Conservation (phyloP, 2,797 vertebrate species). For the Falco berigora region DNA sequence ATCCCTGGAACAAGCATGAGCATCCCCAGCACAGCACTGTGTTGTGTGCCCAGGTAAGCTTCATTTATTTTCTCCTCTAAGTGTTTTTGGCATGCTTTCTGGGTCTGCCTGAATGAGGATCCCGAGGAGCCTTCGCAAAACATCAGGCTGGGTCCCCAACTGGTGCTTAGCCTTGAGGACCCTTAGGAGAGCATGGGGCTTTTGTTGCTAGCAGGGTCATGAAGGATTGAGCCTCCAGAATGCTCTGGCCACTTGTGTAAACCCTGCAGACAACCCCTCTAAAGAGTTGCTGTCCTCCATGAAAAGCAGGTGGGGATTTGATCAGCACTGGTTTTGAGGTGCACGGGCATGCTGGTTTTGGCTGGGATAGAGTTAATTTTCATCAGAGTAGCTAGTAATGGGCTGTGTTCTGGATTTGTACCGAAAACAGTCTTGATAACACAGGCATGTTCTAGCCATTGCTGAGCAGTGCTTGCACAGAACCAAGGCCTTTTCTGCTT, state of each 20-base stretch:
- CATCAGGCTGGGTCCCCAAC: background rate
- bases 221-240: background rate
- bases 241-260: background rate
- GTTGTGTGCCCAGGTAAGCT: background rate
- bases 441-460: too few relatives aligned
- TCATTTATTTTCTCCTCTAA: background rate
- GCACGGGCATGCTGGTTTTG: too few relatives aligned
- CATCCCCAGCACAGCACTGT: background rate
- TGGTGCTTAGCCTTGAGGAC: background rate
- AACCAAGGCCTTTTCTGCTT: too few relatives aligned
- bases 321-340: background rate
- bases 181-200: background rate
- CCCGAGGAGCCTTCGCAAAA: background rate
- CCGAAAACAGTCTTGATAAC: too few relatives aligned
- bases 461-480: too few relatives aligned
- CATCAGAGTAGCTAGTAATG: too few relatives aligned
- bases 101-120: background rate
- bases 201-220: background rate
- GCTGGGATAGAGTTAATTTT: too few relatives aligned
- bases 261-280: background rate
- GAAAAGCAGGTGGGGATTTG: background rate
- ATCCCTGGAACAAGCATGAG: background rate
- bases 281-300: background rate
- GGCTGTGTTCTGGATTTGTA: too few relatives aligned
- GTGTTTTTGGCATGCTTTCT: background rate